Percentiles rank a stretch among this genome's conserved stretches.
These are phyloP conservation scores for Maniola hyperantus DNA, from an alignment of 2,888 invertebrate genomes.

Conservation along the genomic window DNA sequence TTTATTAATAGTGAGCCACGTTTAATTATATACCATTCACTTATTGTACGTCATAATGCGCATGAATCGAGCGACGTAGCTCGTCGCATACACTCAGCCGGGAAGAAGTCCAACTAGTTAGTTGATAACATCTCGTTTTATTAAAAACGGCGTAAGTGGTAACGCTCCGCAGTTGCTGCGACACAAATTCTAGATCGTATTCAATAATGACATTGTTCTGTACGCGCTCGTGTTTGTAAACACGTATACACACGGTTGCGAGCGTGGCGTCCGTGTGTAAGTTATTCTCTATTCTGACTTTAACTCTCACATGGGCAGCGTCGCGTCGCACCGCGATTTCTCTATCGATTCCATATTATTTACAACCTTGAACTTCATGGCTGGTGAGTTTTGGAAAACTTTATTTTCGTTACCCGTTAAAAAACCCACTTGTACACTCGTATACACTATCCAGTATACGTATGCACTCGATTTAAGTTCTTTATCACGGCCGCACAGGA, in stretches of 20 bases:
- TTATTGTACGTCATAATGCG: conserved; percentile 8
- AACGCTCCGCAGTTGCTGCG: conserved; percentile 42
- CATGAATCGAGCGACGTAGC: not conserved
- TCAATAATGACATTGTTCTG: conserved; percentile 74
- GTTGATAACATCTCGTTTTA: conserved; percentile 16
- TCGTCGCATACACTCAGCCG: not conserved
- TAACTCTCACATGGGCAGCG: conserved; percentile 65
- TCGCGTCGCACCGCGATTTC: conserved; percentile 67
- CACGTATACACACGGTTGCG: conserved; percentile 54
- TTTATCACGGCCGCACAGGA: conserved; percentile 36
- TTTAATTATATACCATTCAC: conserved; percentile 1
- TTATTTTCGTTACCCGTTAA: conserved; percentile 19
- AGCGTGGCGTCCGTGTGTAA: conserved; percentile 36
- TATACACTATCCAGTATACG: not conserved
- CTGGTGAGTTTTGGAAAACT: conserved; percentile 62
- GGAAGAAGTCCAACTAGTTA: conserved; percentile 19
- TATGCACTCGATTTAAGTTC: conserved; percentile 11
- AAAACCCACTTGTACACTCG: not conserved
- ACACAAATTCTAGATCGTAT: conserved; percentile 60
- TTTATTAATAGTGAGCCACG: not conserved
- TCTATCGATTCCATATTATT: conserved; percentile 67
- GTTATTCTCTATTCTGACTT: conserved; percentile 63
- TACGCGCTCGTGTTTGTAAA: conserved; percentile 68
- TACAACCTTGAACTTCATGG: conserved; percentile 74
- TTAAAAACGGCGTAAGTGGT: conserved; percentile 20